phyloP scores from a whole-genome alignment of 2,113 vertebrate genomes.

The Pluvialis apricaria region DNA sequence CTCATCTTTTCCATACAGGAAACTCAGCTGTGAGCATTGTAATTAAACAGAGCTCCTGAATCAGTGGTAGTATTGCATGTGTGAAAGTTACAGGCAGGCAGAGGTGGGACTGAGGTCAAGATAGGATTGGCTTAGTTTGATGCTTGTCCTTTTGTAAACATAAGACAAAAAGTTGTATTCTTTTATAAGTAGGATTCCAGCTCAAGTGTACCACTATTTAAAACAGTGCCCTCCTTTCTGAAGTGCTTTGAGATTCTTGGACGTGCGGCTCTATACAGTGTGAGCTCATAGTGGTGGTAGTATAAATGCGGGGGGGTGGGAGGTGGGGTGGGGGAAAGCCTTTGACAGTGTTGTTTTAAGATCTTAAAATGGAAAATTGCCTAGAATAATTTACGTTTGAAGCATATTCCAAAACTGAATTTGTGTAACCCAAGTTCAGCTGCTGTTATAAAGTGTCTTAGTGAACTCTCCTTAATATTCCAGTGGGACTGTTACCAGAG shows the following conservation, averaged over 20 bases:
- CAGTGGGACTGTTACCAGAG: conserved; percentile 4
- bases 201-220: not conserved
- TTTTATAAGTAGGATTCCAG: not conserved
- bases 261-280: not conserved
- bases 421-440: conserved; percentile 35
- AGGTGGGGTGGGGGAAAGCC: not conserved
- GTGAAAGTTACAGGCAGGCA: not conserved
- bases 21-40: not conserved
- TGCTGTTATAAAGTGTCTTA: conserved; percentile 44
- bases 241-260: conserved; percentile 22
- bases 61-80: not conserved
- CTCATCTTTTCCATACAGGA: not conserved
- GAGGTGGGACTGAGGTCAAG: not conserved
- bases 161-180: not conserved
- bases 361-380: not conserved
- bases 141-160: conserved; percentile 35
- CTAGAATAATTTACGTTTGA: not conserved
- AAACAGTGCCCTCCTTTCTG: not conserved
- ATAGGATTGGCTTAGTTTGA: not conserved
- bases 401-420: conserved; percentile 14
- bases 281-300: not conserved
- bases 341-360: not conserved
- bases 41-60: not conserved
- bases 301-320: not conserved
- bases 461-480: conserved; percentile 17